These are phyloP conservation scores for Malacoraja senta DNA, from an alignment of 2,797 vertebrate genomes.

Conservation along the genomic window DNA sequence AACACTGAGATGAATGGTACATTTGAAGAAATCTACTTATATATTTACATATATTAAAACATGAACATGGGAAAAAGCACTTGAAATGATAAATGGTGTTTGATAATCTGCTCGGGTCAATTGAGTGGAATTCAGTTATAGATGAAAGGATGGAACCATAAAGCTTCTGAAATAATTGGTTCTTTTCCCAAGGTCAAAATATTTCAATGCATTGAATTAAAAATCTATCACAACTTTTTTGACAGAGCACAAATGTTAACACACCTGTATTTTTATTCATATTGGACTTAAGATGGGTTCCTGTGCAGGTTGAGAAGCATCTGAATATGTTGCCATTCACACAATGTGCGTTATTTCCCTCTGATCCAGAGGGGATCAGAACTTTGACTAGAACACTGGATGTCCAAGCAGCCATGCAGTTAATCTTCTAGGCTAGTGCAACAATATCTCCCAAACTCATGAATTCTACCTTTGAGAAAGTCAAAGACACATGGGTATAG, in stretches of 20 bases:
- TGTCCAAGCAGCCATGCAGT: not conserved
- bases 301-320: not conserved
- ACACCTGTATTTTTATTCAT: not conserved
- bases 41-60: not conserved
- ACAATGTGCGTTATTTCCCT: too few species aligned
- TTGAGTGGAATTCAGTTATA: not conserved
- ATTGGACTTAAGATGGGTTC: too few species aligned
- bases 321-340: not conserved
- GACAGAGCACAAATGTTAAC: not conserved
- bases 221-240: not conserved
- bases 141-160: not conserved
- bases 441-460: too few species aligned
- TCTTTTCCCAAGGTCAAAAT: not conserved
- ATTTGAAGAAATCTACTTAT: not conserved
- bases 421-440: not conserved
- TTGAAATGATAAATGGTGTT: not conserved
- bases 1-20: not conserved
- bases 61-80: not conserved
- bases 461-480: too few species aligned
- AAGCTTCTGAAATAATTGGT: not conserved
- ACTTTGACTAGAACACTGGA: not conserved
- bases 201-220: conserved; percentile 1
- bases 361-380: not conserved
- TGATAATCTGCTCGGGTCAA: not conserved
- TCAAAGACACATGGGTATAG: too few species aligned